These are phyloP conservation scores for Distichodus sexfasciatus DNA, from an alignment of 2,797 vertebrate species.

Conservation along the genomic window DNA sequence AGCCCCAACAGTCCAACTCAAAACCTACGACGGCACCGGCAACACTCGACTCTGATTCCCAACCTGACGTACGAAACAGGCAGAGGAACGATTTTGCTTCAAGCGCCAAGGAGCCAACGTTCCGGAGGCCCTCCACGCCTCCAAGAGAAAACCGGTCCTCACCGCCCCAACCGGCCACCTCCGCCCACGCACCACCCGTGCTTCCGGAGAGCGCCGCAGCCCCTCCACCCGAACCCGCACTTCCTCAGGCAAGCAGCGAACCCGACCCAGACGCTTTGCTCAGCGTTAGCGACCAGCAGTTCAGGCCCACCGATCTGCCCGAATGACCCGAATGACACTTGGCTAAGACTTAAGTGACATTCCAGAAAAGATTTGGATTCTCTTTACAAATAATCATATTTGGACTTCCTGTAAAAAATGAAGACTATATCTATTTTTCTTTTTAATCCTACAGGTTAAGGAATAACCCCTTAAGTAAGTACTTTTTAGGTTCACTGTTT, in stretches of 20 bases:
- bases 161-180: conserved; percentile 60
- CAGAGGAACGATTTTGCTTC: too few species aligned
- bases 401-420: conserved; percentile 51
- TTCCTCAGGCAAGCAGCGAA: conserved; percentile 47
- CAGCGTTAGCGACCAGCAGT: conserved; percentile 13
- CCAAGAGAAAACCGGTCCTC: conserved; percentile 59
- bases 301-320: conserved; percentile 30
- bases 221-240: conserved; percentile 40
- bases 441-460: conserved; percentile 43
- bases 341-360: conserved; percentile 54
- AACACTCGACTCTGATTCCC: too few species aligned
- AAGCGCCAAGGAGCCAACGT: conserved; percentile 18
- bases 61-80: too few species aligned
- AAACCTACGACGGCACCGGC: conserved; percentile 61
- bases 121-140: conserved; percentile 65
- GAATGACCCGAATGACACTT: conserved; percentile 53
- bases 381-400: conserved; percentile 40
- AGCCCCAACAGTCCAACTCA: conserved; percentile 42
- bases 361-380: conserved; percentile 50
- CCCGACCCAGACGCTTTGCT: conserved; percentile 20
- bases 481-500: conserved; percentile 36
- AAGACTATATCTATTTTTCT: conserved; percentile 46
- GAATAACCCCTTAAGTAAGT: conserved; percentile 38
- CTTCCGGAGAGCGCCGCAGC: conserved; percentile 44
- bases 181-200: conserved; percentile 39